These are phyloP conservation scores for Polia nebulosa DNA, from an alignment of 2,888 invertebrate species.

Conservation along the genomic window DNA sequence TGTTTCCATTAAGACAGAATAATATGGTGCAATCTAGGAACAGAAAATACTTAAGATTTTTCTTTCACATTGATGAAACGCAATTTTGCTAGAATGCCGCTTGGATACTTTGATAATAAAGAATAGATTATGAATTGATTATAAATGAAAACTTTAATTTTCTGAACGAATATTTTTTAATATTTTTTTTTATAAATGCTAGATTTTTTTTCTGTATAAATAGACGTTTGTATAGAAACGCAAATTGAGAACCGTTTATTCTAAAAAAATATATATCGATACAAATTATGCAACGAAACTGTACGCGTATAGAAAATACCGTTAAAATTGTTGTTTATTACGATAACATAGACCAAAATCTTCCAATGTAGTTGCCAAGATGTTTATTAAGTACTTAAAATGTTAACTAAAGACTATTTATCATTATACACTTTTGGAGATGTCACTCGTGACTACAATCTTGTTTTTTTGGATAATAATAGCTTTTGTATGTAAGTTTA, in stretches of 20 bases:
- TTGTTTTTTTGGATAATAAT: neutral
- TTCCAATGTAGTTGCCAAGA: constrained; percentile 77
- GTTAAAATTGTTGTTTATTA: constrained; percentile 30
- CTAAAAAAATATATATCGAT: neutral
- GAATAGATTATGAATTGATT: constrained; percentile 1
- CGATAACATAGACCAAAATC: constrained; percentile 68
- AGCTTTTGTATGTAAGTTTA: neutral
- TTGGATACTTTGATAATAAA: constrained; percentile 7
- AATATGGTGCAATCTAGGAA: neutral
- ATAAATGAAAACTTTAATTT: neutral
- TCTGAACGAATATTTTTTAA: constrained; percentile 4
- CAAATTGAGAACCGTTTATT: neutral
- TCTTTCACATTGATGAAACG: constrained; percentile 1
- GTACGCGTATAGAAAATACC: constrained; percentile 6
- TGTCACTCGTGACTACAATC: neutral
- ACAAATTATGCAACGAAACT: constrained; percentile 36
- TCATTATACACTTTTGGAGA: constrained; percentile 23
- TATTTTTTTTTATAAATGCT: neutral
- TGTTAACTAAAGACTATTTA: constrained; percentile 47
- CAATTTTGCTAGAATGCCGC: neutral
- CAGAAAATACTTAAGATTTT: neutral
- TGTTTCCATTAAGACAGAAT: neutral
- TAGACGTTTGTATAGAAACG: constrained; percentile 14
- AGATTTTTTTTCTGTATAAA: neutral
- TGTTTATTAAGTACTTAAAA: constrained; percentile 60